Percentiles rank a stretch among this genome's conserved stretches.
Evolutionary conservation across 2,888 invertebrate species (phyloP).

Genomic region (Brenthis daphne): DNA sequence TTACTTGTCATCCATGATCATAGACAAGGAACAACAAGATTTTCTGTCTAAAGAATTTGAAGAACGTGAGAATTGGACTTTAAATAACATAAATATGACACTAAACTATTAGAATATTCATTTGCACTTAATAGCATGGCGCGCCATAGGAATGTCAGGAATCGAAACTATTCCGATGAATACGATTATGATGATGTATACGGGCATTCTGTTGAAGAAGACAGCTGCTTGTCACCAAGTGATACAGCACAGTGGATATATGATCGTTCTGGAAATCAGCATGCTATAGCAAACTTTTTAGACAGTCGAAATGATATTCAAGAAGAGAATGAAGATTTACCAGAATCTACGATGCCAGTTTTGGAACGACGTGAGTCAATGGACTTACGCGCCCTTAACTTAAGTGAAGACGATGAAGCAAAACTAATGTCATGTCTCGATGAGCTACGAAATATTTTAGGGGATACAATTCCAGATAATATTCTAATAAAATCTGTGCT

Average conservation of each 20-base stretch:
- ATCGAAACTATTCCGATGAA: constrained; percentile 93
- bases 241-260: constrained; percentile 93
- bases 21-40: no score
- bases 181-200: constrained; percentile 96
- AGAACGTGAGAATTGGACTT: constrained; percentile 44
- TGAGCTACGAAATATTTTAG: constrained; percentile 89
- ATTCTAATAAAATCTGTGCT: constrained; percentile 88
- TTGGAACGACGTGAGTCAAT: constrained; percentile 71
- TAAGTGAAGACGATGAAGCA: constrained; percentile 87
- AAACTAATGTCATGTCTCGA: constrained; percentile 92
- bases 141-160: constrained; percentile 92
- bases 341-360: constrained; percentile 47
- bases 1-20: no score
- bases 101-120: constrained; percentile 20
- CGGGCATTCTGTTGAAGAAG: constrained; percentile 97
- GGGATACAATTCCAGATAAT: constrained; percentile 88
- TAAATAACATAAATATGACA: constrained; percentile 29
- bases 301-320: constrained; percentile 89
- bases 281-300: constrained; percentile 89
- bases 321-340: constrained; percentile 83
- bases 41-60: constrained; percentile 40
- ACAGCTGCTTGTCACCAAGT: constrained; percentile 94
- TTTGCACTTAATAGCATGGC: constrained; percentile 83
- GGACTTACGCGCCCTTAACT: constrained; percentile 72
- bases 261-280: constrained; percentile 88